These are phyloP conservation scores for Antheraea assamensis DNA, from an alignment of 2,888 invertebrate species.

Conservation along the genomic window DNA sequence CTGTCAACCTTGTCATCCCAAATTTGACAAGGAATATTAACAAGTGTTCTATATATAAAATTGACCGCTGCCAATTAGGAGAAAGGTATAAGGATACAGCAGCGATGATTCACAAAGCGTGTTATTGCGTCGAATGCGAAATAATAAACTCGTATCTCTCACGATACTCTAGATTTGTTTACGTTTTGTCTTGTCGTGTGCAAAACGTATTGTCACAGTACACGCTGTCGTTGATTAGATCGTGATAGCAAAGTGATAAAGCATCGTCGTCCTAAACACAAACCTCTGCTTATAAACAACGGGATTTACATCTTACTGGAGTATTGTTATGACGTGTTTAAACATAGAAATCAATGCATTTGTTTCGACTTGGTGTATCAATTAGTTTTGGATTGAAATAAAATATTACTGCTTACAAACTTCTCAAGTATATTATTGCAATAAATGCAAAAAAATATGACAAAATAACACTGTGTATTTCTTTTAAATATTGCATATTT, in stretches of 20 bases:
- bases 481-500: too few species aligned
- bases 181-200: background rate
- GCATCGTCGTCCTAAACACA: background rate
- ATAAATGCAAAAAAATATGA: too few species aligned
- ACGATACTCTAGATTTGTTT: background rate
- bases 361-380: too few species aligned
- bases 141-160: background rate
- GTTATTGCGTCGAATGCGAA: background rate
- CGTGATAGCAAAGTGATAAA: constrained; percentile 3
- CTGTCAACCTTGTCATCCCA: too few species aligned
- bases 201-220: constrained; percentile 3
- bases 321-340: too few species aligned
- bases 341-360: too few species aligned
- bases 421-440: too few species aligned
- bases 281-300: constrained; percentile 1
- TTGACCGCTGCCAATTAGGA: background rate
- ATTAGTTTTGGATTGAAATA: too few species aligned
- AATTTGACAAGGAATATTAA: too few species aligned
- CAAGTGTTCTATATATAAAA: background rate
- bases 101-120: background rate
- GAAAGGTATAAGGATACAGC: background rate
- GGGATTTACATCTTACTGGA: background rate
- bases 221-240: background rate
- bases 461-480: too few species aligned
- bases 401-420: too few species aligned